Base-by-base conservation (phyloP, 1,140 invertebrate genomes). In the Cotesia vestalis region DNA sequence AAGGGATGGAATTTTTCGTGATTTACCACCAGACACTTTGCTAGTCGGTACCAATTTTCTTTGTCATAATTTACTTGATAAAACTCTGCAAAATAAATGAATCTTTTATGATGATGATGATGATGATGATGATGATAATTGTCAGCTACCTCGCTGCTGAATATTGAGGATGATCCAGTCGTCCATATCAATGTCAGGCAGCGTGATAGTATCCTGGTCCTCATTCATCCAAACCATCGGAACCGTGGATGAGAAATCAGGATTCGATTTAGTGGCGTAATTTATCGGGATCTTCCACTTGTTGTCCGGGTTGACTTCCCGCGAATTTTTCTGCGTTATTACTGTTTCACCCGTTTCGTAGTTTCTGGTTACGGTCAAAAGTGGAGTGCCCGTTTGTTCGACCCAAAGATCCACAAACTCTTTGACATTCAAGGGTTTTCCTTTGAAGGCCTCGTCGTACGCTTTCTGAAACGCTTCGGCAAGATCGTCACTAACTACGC, bases 401-500 rank as follows among this genome's bases (percentile, higher is more conserved):
- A 89, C 89, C 90, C 91, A 92, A 0, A 90, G 89, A 69, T 91
- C 88, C 87, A 89, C 88, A 27, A 88, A 86, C n/a, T 77, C 73
- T 75, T 87, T 88, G 0, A 89, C 81, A 4, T 81, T 80, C 4
- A 86, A 53, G 12, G 1, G 14, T 53, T 67, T 34, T 12, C 35
- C 52, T 79, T 89, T 85, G 4, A 89, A 85, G 9, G 84, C 64
- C 4, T 66, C 67, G 68, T 88, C 82, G 53, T 84, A 87, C 77
- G 88, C 86, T 68, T 87, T 78, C 4, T 88, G 89, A 51, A 97
- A 84, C 35, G 92, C 89, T 8, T 85, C 78, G 94, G 94, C 97
- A 0, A 97, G 86, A 83, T 96, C 92, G 78, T 96, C 92, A 84
- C 96, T 94, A 66, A 91, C 91, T 0, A 95, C 94, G 81, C 92